A percentile compares a stretch with the other conserved stretches of the same genome.
Conservation (phyloP, 30 jellyfish, hydroid and myxozoan species). For the Hydra vulgaris region DNA sequence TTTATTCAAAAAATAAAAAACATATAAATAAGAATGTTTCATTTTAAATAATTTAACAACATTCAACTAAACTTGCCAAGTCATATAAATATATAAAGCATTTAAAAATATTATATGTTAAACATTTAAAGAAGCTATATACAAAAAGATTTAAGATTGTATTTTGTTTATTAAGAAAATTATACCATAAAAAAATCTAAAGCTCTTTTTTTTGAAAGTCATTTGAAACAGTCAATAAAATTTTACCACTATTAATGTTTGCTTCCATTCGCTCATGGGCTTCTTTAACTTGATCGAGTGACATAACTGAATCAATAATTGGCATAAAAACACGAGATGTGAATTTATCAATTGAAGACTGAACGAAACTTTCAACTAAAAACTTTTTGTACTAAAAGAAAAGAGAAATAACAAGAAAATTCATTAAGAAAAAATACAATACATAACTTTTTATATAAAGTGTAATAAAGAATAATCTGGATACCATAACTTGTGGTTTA, state of each 20-base stretch:
- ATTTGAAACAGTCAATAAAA: constrained; percentile 33
- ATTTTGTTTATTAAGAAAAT: no score
- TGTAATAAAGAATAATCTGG: background rate
- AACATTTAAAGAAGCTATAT: no score
- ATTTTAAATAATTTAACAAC: no score
- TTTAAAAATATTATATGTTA: no score
- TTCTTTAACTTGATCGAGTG: constrained; percentile 53
- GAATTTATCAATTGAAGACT: constrained; percentile 51
- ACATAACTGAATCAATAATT: constrained; percentile 49
- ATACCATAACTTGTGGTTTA: no score
- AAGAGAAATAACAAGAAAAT: background rate
- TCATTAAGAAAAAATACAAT: background rate
- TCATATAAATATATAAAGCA: no score
- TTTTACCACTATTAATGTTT: constrained; percentile 70
- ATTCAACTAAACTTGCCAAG: no score
- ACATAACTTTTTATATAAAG: background rate
- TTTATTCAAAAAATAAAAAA: no score
- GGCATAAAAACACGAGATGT: constrained; percentile 43
- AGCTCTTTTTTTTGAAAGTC: background rate
- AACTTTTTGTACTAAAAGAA: constrained; percentile 59
- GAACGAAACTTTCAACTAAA: constrained; percentile 61
- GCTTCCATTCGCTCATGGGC: constrained; percentile 86
- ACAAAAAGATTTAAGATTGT: no score
- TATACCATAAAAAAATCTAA: background rate
- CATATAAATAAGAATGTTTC: no score